These are phyloP conservation scores for Drosophila littoralis DNA, from an alignment of 1,140 invertebrate species.

Conservation along the genomic window DNA sequence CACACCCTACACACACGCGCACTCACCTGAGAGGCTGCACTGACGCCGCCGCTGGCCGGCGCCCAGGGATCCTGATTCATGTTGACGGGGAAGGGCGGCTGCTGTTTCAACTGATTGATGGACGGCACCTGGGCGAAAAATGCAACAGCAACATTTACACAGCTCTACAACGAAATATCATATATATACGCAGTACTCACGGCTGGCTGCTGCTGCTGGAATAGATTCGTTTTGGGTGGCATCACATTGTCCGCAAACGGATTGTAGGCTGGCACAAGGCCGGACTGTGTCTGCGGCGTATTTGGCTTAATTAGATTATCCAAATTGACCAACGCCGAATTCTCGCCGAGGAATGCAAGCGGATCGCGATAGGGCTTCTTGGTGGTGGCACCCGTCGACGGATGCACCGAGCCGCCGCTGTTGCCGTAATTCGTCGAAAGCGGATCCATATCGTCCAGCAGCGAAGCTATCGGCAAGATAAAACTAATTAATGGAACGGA, in stretches of 20 bases:
- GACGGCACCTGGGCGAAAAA: constrained; percentile 80
- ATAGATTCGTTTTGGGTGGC: constrained; percentile 84
- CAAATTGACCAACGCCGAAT: constrained; percentile 96
- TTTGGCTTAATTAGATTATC: constrained; percentile 94
- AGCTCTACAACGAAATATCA: too few relatives aligned
- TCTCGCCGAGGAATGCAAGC: constrained; percentile 96
- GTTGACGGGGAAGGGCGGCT: constrained; percentile 84
- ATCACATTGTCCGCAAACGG: constrained; percentile 82
- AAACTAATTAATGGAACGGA: neutral
- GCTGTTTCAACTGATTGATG: constrained; percentile 86
- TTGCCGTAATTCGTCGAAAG: constrained; percentile 72
- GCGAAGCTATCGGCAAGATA: constrained; percentile 53
- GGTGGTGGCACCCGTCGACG: constrained; percentile 73
- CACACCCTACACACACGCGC: constrained; percentile 10
- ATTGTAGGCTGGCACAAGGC: constrained; percentile 77
- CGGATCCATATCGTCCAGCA: constrained; percentile 83
- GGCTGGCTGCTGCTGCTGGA: constrained; percentile 84
- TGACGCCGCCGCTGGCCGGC: constrained; percentile 72
- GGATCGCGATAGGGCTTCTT: constrained; percentile 91
- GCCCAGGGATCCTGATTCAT: constrained; percentile 84
- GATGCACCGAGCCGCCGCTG: constrained; percentile 56
- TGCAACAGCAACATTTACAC: neutral
- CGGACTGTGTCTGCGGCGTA: constrained; percentile 65
- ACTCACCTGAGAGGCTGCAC: constrained; percentile 75
- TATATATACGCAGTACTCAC: constrained; percentile 50